Conservation (phyloP, 2,888 invertebrate species). For the Plusia festucae region DNA sequence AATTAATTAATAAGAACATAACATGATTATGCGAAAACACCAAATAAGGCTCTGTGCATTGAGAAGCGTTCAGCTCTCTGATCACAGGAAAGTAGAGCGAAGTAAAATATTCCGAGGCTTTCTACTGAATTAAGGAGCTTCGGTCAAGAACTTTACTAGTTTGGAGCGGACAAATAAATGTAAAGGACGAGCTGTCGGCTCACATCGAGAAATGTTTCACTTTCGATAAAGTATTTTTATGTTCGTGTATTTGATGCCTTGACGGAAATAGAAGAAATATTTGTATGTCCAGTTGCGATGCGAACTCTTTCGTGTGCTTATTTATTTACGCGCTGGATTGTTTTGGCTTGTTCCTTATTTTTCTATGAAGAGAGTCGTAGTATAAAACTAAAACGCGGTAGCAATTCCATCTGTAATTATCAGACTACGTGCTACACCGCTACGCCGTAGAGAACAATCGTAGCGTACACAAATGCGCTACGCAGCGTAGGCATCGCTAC, state of each 20-base stretch:
- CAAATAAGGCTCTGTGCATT: neutral
- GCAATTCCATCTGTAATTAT: neutral
- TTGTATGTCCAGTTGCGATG: neutral
- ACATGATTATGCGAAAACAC: neutral
- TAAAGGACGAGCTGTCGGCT: neutral
- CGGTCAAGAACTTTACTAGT: conserved; percentile 27
- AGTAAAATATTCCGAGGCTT: conserved; percentile 60
- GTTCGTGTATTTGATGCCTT: neutral
- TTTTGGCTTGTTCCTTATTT: neutral
- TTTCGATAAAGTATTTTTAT: neutral
- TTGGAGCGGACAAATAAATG: conserved; percentile 17
- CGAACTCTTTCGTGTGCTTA: neutral
- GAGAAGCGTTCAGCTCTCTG: neutral
- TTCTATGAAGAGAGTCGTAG: neutral
- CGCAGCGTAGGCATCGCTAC: neutral
- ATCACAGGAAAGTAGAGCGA: conserved; percentile 42
- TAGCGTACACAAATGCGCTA: conserved; percentile 5
- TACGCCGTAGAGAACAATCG: neutral
- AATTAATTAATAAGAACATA: neutral
- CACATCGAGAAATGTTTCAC: neutral
- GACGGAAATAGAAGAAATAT: neutral
- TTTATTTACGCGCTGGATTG: neutral
- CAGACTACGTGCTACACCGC: neutral
- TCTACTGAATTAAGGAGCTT: conserved; percentile 57
- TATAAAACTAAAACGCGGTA: neutral